Percentiles rank a stretch among this genome's conserved stretches.
Conservation (phyloP, 2,113 vertebrate species). For the Brachypodius melanocephalos region DNA sequence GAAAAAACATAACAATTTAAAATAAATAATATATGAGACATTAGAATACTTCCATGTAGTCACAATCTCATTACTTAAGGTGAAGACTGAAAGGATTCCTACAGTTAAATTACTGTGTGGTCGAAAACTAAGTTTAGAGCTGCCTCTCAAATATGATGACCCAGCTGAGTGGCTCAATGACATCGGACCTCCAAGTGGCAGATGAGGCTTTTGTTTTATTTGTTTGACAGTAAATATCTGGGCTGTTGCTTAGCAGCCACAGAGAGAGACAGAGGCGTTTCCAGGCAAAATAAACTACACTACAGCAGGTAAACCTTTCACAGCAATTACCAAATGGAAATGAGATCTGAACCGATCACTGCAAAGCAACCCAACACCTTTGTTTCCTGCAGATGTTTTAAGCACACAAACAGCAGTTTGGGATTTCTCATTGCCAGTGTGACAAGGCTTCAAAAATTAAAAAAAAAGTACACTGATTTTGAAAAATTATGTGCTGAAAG, state of each 20-base stretch:
- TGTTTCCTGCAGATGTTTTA: conserved; percentile 26
- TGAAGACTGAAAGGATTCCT: neutral
- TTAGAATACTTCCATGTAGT: neutral
- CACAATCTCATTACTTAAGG: neutral
- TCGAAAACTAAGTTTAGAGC: neutral
- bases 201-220: conserved; percentile 58
- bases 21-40: neutral
- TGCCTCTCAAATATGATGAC: neutral
- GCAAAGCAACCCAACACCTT: neutral
- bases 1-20: neutral
- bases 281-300: conserved; percentile 39
- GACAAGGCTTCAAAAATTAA: neutral
- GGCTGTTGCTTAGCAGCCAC: conserved; percentile 64
- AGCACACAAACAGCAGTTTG: neutral
- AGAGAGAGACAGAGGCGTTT: conserved; percentile 27
- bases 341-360: neutral
- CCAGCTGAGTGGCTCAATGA: neutral
- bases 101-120: neutral
- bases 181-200: neutral
- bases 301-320: conserved; percentile 50
- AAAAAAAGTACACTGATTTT: neutral
- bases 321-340: conserved; percentile 50
- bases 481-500: neutral
- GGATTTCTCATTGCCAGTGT: neutral
- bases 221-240: conserved; percentile 59